These are phyloP conservation scores for Decapterus maruadsi DNA, from an alignment of 2,797 vertebrate genomes.

Conservation along the genomic window DNA sequence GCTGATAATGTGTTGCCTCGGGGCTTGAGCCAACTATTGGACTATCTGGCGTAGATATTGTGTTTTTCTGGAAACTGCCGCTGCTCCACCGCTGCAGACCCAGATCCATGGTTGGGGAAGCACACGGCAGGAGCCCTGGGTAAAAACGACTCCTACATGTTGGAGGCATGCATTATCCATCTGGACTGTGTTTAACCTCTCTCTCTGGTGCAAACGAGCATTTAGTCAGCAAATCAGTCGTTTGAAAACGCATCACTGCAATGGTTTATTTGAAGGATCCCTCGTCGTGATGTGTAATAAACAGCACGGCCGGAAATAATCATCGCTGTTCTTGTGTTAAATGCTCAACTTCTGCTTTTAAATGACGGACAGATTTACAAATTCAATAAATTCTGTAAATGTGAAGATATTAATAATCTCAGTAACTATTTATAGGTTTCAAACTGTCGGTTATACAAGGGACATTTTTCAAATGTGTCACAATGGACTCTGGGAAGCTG, in stretches of 20 bases:
- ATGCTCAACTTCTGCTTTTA: neutral
- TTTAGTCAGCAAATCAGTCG: conserved; percentile 1
- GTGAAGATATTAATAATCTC: neutral
- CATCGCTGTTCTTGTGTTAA: neutral
- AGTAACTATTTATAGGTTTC: neutral
- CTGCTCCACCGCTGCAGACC: conserved; percentile 12
- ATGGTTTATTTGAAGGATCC: conserved; percentile 6
- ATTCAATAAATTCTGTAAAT: neutral
- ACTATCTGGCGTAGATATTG: conserved; percentile 19
- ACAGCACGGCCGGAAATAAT: neutral
- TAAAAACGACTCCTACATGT: conserved; percentile 2
- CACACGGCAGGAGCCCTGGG: neutral
- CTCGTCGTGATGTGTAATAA: conserved; percentile 14
- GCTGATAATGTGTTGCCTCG: conserved; percentile 42
- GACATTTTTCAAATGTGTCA: conserved; percentile 3
- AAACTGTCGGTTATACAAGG: neutral
- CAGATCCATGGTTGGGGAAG: neutral
- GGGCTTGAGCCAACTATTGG: conserved; percentile 35
- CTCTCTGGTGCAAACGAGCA: neutral
- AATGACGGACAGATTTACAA: too few species aligned
- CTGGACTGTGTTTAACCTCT: neutral
- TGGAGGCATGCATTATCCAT: conserved; percentile 27
- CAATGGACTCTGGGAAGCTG: conserved; percentile 2
- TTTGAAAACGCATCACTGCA: conserved; percentile 10
- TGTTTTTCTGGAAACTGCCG: conserved; percentile 11